Percentiles rank a stretch among this genome's conserved stretches.
phyloP scores from a whole-genome alignment of 2,113 vertebrate genomes.

The Paracanthobrama guichenoti region DNA sequence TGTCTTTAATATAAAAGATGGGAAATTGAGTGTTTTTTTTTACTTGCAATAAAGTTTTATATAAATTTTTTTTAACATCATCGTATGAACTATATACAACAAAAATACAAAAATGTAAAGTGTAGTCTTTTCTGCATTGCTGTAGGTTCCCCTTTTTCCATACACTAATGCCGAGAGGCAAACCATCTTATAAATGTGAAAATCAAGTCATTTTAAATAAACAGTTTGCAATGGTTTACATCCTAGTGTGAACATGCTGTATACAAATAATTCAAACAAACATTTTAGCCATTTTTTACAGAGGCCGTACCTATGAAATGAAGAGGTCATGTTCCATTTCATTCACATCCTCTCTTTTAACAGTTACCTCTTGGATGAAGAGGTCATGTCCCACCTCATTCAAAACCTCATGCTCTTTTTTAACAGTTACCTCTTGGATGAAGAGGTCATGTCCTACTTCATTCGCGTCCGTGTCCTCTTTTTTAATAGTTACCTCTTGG shows the following conservation, averaged over 20 bases:
- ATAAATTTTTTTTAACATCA: background rate
- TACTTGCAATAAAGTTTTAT: slow-evolving; percentile 14
- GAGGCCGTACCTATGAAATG: background rate
- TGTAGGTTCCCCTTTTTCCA: slow-evolving; percentile 15
- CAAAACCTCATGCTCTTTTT: background rate
- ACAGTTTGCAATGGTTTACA: slow-evolving; percentile 27
- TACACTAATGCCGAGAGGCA: background rate
- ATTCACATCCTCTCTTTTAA: slow-evolving; percentile 3
- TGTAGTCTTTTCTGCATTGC: slow-evolving; percentile 20
- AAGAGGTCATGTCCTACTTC: background rate
- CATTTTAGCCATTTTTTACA: background rate
- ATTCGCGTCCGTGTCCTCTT: background rate
- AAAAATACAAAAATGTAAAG: slow-evolving; percentile 4
- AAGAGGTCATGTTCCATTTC: background rate
- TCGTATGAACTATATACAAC: slow-evolving; percentile 33
- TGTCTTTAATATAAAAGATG: slow-evolving; percentile 33
- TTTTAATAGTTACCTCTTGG: background rate
- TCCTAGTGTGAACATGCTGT: slow-evolving; percentile 38
- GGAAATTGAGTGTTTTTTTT: slow-evolving; percentile 17
- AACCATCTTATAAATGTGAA: slow-evolving; percentile 11
- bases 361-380: background rate
- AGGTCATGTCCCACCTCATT: background rate
- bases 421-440: background rate
- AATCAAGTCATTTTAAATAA: slow-evolving; percentile 29
- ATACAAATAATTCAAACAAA: slow-evolving; percentile 29